Conservation (phyloP, 2,888 invertebrate species). For the Gasteruption jaculator region DNA sequence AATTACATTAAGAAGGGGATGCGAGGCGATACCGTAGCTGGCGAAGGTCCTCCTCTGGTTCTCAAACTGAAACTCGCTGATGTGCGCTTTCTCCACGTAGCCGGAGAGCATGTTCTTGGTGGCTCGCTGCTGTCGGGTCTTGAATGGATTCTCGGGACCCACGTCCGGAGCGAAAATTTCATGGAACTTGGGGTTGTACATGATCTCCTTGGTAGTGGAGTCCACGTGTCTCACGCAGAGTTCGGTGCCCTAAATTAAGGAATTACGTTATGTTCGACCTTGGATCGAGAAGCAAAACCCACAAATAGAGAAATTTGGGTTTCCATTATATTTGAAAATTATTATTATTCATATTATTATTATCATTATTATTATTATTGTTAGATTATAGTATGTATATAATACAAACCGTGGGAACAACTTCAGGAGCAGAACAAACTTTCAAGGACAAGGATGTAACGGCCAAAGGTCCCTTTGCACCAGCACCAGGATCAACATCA, state of each 20-base stretch:
- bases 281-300: not conserved
- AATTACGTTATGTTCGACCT: not conserved
- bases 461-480: slow-evolving; percentile 57
- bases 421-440: slow-evolving; percentile 78
- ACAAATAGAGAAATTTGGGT: not conserved
- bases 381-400: slow-evolving; percentile 3
- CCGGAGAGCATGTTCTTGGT: slow-evolving; percentile 90
- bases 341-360: slow-evolving; percentile 9
- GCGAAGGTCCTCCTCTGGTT: slow-evolving; percentile 91
- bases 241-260: slow-evolving; percentile 61
- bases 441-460: slow-evolving; percentile 60
- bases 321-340: not conserved
- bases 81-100: slow-evolving; percentile 89
- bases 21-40: slow-evolving; percentile 78
- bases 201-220: slow-evolving; percentile 75
- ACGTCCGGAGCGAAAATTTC: slow-evolving; percentile 88
- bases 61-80: slow-evolving; percentile 97
- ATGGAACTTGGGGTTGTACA: slow-evolving; percentile 90
- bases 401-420: slow-evolving; percentile 69
- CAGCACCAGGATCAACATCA: slow-evolving; percentile 47
- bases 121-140: slow-evolving; percentile 84
- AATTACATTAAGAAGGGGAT: slow-evolving; percentile 5
- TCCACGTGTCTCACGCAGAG: slow-evolving; percentile 71
- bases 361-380: slow-evolving; percentile 1
- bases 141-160: slow-evolving; percentile 91